These are phyloP conservation scores for Platichthys stellatus DNA, from an alignment of 2,113 vertebrate genomes.

Conservation along the genomic window DNA sequence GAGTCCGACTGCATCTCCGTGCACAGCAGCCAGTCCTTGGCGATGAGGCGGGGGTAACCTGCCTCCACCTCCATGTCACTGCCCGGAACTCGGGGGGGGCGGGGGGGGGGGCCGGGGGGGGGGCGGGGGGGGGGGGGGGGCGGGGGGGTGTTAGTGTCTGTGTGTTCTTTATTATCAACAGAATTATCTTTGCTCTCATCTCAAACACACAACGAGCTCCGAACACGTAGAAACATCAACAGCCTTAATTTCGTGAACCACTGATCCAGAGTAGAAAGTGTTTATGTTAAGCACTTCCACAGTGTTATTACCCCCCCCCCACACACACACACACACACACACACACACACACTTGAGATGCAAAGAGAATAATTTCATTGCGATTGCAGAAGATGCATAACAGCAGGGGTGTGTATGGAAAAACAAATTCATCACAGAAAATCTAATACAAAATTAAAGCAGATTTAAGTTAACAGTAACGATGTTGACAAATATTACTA, in stretches of 20 bases:
- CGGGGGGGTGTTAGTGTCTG: neutral
- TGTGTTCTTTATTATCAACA: constrained; percentile 6
- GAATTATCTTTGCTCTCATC: constrained; percentile 12
- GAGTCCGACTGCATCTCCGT: constrained; percentile 85
- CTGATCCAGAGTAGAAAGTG: constrained; percentile 27
- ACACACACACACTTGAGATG: neutral
- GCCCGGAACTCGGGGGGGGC: too few species aligned
- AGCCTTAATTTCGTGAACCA: constrained; percentile 50
- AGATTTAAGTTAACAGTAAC: too few species aligned
- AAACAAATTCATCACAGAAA: neutral
- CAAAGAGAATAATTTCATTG: constrained; percentile 4
- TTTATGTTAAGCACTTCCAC: constrained; percentile 26
- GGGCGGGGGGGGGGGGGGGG: too few species aligned
- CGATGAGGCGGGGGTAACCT: constrained; percentile 87
- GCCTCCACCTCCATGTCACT: constrained; percentile 88
- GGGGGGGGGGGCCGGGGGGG: too few species aligned
- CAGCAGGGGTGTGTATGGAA: neutral
- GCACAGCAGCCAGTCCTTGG: constrained; percentile 94
- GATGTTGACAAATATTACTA: too few species aligned
- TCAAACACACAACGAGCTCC: constrained; percentile 12
- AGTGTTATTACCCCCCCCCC: constrained; percentile 22
- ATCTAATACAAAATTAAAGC: too few species aligned
- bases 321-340: neutral
- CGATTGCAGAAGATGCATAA: constrained; percentile 12
- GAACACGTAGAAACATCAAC: constrained; percentile 27